Conservation (phyloP, 2,797 vertebrate genomes). For the Streptopelia turtur region DNA sequence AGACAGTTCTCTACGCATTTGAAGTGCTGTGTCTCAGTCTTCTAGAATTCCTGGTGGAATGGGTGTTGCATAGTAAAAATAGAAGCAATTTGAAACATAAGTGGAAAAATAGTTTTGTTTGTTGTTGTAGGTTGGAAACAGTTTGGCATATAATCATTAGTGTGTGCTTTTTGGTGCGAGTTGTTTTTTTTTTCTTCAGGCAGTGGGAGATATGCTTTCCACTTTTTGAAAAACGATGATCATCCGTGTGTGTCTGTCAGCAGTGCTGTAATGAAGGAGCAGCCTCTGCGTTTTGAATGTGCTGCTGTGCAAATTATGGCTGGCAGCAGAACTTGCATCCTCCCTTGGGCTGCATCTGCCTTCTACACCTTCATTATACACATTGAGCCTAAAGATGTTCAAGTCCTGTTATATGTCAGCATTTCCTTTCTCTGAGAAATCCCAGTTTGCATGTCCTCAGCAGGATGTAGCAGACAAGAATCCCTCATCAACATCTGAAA, state of each 20-base stretch:
- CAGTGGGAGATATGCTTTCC: background rate
- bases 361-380: rapidly evolving
- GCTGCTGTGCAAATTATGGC: background rate
- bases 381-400: background rate
- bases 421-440: background rate
- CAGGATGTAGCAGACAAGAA: background rate
- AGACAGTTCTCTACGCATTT: background rate
- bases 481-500: background rate
- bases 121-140: background rate
- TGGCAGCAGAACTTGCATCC: background rate
- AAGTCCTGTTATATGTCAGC: background rate
- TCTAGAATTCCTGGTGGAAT: background rate
- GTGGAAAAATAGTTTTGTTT: background rate
- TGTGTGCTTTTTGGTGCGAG: background rate
- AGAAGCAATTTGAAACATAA: background rate
- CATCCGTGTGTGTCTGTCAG: background rate
- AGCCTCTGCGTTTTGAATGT: background rate
- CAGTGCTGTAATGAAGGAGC: background rate
- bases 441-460: background rate
- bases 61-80: background rate
- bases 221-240: background rate
- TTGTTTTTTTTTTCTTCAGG: background rate
- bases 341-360: background rate
- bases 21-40: background rate
- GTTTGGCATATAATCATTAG: background rate